Percentiles rank a stretch among this genome's conserved stretches.
phyloP scores from a whole-genome alignment of 2,888 invertebrate genomes.

The Imbricaverruca yamaguchii region DNA sequence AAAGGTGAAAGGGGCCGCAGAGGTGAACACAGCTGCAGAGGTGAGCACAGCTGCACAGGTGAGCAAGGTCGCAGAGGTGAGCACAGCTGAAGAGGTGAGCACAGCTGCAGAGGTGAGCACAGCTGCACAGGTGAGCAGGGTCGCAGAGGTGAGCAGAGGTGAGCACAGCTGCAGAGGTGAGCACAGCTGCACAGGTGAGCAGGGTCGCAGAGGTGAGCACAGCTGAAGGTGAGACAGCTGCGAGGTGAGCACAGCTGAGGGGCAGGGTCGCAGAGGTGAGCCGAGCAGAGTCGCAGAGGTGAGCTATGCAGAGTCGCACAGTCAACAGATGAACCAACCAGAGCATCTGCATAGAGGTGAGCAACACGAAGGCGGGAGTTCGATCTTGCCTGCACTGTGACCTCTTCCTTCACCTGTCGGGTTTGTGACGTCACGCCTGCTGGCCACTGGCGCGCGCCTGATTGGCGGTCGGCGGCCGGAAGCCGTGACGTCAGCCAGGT shows the following conservation, averaged over 20 bases:
- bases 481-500: too few relatives aligned
- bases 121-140: constrained; percentile 72
- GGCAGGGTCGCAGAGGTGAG: not conserved
- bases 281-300: constrained; percentile 73
- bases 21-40: constrained; percentile 63
- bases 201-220: constrained; percentile 93
- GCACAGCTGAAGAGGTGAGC: constrained; percentile 91
- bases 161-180: constrained; percentile 80
- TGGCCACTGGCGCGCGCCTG: too few relatives aligned
- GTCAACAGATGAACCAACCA: constrained; percentile 67
- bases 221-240: constrained; percentile 93
- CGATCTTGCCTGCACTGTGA: too few relatives aligned
- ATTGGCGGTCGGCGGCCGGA: too few relatives aligned
- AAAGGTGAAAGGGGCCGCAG: too few relatives aligned
- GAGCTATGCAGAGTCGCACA: constrained; percentile 93
- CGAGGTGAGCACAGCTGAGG: constrained; percentile 92
- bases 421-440: too few relatives aligned
- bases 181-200: constrained; percentile 91
- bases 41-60: constrained; percentile 97
- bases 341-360: too few relatives aligned
- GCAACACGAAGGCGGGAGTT: too few relatives aligned
- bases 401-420: too few relatives aligned
- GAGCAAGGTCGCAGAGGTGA: constrained; percentile 86
- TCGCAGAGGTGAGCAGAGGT: too few relatives aligned
- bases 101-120: constrained; percentile 97